Conservation (phyloP, 1,140 invertebrate genomes). For the Calliopsis andreniformis region DNA sequence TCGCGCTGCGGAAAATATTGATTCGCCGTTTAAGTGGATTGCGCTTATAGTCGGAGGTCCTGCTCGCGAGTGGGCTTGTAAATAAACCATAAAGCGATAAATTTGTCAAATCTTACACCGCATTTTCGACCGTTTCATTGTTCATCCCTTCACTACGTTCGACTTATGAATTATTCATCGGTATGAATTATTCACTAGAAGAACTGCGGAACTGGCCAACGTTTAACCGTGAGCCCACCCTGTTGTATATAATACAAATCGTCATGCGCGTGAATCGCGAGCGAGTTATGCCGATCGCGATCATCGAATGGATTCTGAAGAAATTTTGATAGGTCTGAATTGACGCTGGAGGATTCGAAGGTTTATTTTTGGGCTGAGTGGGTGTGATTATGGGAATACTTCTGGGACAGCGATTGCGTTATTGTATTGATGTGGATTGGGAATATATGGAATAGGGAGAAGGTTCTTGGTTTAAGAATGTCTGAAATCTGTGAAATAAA, state of each 20-base stretch:
- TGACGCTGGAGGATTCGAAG: no score
- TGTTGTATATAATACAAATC: slow-evolving; percentile 38
- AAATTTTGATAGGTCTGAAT: no score
- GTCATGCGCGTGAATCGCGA: slow-evolving; percentile 24
- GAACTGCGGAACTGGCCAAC: slow-evolving; percentile 36
- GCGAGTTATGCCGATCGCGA: not conserved
- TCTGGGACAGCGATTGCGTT: no score
- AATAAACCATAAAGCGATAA: slow-evolving; percentile 50
- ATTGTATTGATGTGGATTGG: no score
- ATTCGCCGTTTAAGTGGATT: slow-evolving; percentile 47
- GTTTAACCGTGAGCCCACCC: slow-evolving; percentile 33
- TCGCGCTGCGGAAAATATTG: slow-evolving; percentile 14
- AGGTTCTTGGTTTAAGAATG: no score
- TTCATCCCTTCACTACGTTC: slow-evolving; percentile 30
- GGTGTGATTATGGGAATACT: no score
- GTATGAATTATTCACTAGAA: slow-evolving; percentile 47
- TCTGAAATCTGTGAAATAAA: no score
- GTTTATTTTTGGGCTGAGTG: no score
- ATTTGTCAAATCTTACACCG: slow-evolving; percentile 48
- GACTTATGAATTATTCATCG: slow-evolving; percentile 45
- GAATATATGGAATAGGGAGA: no score
- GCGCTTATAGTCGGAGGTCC: not conserved
- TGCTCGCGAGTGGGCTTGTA: slow-evolving; percentile 17
- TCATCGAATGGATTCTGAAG: not conserved
- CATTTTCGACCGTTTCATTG: slow-evolving; percentile 46